Evolutionary conservation across 1,140 invertebrate species (phyloP).

Genomic region (Papilio xuthus): DNA sequence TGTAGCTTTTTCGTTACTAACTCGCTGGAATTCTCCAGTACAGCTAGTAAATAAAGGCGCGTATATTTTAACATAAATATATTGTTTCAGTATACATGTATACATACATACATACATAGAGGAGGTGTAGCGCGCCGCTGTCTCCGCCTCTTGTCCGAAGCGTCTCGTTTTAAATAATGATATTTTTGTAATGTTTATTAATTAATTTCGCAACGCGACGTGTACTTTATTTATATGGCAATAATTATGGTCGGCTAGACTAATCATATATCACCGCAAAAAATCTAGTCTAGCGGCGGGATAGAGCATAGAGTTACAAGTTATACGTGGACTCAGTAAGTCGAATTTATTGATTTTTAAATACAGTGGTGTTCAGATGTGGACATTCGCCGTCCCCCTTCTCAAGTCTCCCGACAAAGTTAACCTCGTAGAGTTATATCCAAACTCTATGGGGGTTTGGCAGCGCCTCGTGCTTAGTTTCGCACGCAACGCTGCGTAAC

Average conservation of each 20-base stretch:
- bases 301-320: too few relatives aligned
- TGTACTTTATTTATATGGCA: slow-evolving; percentile 30
- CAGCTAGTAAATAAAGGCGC: slow-evolving; percentile 8
- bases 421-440: too few relatives aligned
- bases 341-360: too few relatives aligned
- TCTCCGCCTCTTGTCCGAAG: not conserved
- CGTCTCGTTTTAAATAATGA: slow-evolving; percentile 9
- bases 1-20: not conserved
- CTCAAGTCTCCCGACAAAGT: too few relatives aligned
- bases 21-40: not conserved
- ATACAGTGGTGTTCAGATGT: too few relatives aligned
- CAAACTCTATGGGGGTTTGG: too few relatives aligned
- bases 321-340: too few relatives aligned
- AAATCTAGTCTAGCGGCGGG: not conserved
- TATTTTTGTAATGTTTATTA: slow-evolving; percentile 25
- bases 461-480: too few relatives aligned
- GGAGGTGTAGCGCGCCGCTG: too few relatives aligned
- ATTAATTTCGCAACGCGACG: slow-evolving; percentile 14
- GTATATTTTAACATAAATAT: slow-evolving; percentile 33
- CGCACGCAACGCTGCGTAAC: too few relatives aligned
- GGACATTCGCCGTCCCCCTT: too few relatives aligned
- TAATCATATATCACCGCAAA: slow-evolving; percentile 21
- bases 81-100: slow-evolving; percentile 14
- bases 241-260: slow-evolving; percentile 8
- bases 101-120: slow-evolving; percentile 5